A percentile compares a stretch with the other conserved stretches of the same genome.
Conservation (phyloP, 2,888 invertebrate species). For the Rotaria macrura region DNA sequence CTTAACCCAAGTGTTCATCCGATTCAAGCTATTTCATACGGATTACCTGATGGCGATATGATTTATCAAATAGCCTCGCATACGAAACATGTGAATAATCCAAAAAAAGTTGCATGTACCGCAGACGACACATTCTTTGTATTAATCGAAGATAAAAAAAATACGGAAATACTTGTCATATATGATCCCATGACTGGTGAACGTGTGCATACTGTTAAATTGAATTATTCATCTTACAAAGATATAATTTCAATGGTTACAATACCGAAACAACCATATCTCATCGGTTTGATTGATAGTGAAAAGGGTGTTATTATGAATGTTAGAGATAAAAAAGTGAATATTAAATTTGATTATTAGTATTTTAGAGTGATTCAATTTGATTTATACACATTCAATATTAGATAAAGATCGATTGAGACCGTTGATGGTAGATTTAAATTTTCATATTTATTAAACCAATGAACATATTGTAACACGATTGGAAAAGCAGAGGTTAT, state of each 20-base stretch:
- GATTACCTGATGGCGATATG: constrained; percentile 60
- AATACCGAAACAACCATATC: constrained; percentile 53
- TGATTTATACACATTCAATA: too few relatives aligned
- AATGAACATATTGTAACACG: too few relatives aligned
- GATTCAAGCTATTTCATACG: constrained; percentile 36
- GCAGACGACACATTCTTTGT: constrained; percentile 68
- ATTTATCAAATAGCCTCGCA: constrained; percentile 73
- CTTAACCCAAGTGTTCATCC: constrained; percentile 32
- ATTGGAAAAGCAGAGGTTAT: too few relatives aligned
- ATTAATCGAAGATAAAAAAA: constrained; percentile 70
- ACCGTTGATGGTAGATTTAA: too few relatives aligned
- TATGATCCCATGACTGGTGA: constrained; percentile 71
- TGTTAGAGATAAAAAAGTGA: constrained; percentile 71
- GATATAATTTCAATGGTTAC: constrained; percentile 44
- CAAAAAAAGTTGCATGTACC: constrained; percentile 68
- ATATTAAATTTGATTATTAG: constrained; percentile 54
- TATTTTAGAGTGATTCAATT: too few relatives aligned
- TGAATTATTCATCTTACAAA: constrained; percentile 45
- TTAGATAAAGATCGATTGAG: too few relatives aligned
- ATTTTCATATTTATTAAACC: too few relatives aligned
- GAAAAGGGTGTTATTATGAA: constrained; percentile 80
- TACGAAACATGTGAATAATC: constrained; percentile 59
- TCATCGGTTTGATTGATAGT: constrained; percentile 74
- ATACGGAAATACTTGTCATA: constrained; percentile 69
- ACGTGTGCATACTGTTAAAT: constrained; percentile 45